Conservation (phyloP, 2,113 vertebrate species). For the Scopus umbretta region DNA sequence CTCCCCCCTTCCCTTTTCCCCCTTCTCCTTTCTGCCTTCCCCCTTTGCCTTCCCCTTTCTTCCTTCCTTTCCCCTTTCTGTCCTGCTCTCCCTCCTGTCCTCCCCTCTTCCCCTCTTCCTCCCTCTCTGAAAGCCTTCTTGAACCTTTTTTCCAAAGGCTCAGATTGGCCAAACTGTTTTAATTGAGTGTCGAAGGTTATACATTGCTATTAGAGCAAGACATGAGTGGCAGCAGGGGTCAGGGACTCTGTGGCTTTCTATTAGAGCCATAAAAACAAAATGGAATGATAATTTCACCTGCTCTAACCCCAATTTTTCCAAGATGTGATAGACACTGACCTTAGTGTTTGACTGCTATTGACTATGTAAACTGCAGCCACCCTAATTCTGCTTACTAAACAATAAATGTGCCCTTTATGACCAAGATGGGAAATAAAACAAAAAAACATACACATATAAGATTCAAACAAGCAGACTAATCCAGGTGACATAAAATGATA, state of each 20-base stretch:
- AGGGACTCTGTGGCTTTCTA: conserved; percentile 68
- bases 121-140: conserved; percentile 6
- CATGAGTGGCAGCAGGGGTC: conserved; percentile 69
- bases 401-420: conserved; percentile 59
- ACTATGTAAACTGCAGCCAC: conserved; percentile 71
- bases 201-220: conserved; percentile 69
- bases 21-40: neutral
- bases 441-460: conserved; percentile 38
- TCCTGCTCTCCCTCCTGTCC: neutral
- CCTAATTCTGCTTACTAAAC: conserved; percentile 73
- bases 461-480: conserved; percentile 51
- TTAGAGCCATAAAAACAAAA: conserved; percentile 74
- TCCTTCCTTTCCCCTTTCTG: neutral
- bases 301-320: conserved; percentile 77
- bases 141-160: conserved; percentile 53
- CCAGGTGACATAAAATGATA: conserved; percentile 60
- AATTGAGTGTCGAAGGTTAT: conserved; percentile 74
- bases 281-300: conserved; percentile 77
- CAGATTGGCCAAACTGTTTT: conserved; percentile 59
- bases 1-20: neutral
- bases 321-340: conserved; percentile 72
- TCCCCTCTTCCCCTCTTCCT: neutral
- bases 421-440: conserved; percentile 59
- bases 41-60: neutral
- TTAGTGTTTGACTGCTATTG: conserved; percentile 74